phyloP scores from a whole-genome alignment of 2,797 vertebrate species.

The Dendrocincla tyrannina region DNA sequence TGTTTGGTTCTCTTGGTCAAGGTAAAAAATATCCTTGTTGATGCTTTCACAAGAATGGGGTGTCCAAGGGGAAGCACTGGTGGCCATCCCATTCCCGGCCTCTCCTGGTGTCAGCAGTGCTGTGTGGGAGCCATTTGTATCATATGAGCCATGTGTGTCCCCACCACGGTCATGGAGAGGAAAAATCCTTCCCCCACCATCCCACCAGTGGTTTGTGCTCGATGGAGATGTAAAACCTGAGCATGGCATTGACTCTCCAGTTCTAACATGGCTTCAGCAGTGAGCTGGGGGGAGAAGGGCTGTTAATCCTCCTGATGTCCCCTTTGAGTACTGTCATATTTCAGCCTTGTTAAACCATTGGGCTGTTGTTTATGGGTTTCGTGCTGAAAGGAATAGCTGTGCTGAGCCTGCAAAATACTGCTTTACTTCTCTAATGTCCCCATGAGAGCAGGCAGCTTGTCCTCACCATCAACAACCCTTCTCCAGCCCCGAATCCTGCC shows the following conservation, averaged over 20 bases:
- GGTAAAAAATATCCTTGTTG: background rate
- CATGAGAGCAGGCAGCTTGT: fast-evolving
- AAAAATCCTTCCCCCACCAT: background rate
- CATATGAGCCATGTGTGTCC: fast-evolving
- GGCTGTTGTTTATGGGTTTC: background rate
- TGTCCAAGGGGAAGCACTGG: fast-evolving
- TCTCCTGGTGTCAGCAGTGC: background rate
- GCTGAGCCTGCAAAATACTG: background rate
- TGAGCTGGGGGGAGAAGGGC: background rate
- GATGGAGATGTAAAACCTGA: background rate
- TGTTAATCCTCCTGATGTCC: conserved; percentile 47
- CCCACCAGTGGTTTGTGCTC: background rate
- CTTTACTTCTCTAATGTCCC: background rate
- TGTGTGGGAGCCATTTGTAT: fast-evolving
- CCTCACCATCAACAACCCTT: background rate
- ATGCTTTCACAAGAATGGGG: background rate
- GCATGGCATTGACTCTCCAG: background rate
- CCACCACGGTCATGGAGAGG: fast-evolving
- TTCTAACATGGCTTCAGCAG: background rate
- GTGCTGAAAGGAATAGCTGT: conserved; percentile 8
- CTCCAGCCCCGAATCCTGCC: background rate
- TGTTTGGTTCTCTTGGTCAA: background rate
- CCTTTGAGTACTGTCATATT: conserved; percentile 39
- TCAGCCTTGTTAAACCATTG: conserved; percentile 43
- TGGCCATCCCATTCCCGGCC: fast-evolving